Evolutionary conservation across 2,888 invertebrate genomes (phyloP).

Genomic region (Strigamia maritima): DNA sequence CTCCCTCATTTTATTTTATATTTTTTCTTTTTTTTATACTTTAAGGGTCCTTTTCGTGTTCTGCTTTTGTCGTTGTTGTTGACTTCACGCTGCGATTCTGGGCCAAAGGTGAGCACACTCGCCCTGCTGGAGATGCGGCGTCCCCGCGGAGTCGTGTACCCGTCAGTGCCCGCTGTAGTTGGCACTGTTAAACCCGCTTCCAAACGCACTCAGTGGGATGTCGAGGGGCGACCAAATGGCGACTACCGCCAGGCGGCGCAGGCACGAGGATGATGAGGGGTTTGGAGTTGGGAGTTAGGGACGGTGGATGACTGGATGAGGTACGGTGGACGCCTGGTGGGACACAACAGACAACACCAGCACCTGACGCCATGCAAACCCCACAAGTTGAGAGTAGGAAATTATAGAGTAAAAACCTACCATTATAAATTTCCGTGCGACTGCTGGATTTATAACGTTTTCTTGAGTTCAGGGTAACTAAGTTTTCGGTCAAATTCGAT

Average conservation of each 20-base stretch:
- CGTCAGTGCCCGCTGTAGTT: background rate
- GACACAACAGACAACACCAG: slow-evolving; percentile 18
- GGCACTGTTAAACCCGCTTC: background rate
- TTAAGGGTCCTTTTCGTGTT: background rate
- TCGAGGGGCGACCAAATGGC: slow-evolving; percentile 20
- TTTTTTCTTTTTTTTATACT: background rate
- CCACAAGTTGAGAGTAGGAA: background rate
- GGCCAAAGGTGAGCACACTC: slow-evolving; percentile 26
- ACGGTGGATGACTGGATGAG: background rate
- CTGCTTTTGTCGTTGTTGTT: slow-evolving; percentile 5
- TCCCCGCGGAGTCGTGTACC: background rate
- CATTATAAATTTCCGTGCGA: background rate
- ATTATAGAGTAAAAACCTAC: background rate
- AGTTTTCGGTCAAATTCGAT: background rate
- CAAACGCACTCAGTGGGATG: slow-evolving; percentile 4
- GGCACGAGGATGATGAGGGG: slow-evolving; percentile 15
- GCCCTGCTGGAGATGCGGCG: background rate
- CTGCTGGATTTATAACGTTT: background rate
- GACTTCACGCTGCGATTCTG: background rate
- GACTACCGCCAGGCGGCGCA: background rate
- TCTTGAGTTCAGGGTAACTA: background rate
- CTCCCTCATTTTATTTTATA: background rate
- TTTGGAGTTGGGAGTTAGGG: background rate
- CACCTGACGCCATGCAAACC: background rate
- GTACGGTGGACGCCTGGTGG: slow-evolving; percentile 2